phyloP scores from a whole-genome alignment of 2,113 vertebrate genomes.

The Lampris megalopsis region DNA sequence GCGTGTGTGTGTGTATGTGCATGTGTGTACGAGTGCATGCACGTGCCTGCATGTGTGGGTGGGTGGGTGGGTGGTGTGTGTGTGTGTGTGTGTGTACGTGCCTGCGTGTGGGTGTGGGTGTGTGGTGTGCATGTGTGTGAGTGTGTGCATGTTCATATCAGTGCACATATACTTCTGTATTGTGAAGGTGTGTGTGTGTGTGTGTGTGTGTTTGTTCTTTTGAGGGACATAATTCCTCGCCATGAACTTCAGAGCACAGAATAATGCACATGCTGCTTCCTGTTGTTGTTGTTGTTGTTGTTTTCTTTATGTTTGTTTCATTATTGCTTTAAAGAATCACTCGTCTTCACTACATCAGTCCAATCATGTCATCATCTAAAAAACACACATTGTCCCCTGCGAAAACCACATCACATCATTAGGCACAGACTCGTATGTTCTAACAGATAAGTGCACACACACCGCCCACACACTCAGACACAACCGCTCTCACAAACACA shows the following conservation, averaged over 20 bases:
- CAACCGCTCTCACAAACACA: slow-evolving; percentile 19
- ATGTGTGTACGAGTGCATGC: too few species aligned
- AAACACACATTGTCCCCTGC: slow-evolving; percentile 39
- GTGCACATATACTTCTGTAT: slow-evolving; percentile 12
- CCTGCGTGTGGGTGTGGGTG: slow-evolving; percentile 7
- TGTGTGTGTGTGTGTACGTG: slow-evolving; percentile 21
- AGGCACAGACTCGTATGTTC: slow-evolving; percentile 70
- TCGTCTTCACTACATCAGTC: slow-evolving; percentile 37
- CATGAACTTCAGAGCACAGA: slow-evolving; percentile 11
- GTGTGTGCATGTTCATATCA: slow-evolving; percentile 12
- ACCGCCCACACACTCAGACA: slow-evolving; percentile 17
- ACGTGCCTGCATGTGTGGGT: slow-evolving; percentile 3
- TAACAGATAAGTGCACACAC: slow-evolving; percentile 49
- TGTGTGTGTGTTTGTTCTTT: slow-evolving; percentile 13
- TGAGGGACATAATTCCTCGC: slow-evolving; percentile 1
- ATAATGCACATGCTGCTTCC: slow-evolving; percentile 44
- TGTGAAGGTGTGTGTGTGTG: slow-evolving; percentile 8
- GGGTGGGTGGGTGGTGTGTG: slow-evolving; percentile 19
- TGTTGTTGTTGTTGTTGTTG: slow-evolving; percentile 49
- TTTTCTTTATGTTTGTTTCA: slow-evolving; percentile 65
- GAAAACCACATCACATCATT: slow-evolving; percentile 49
- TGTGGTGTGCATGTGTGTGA: slow-evolving; percentile 23
- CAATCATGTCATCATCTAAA: slow-evolving; percentile 72
- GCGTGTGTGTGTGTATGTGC: background rate
- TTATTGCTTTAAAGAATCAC: slow-evolving; percentile 76